Evolutionary conservation across 2,797 vertebrate genomes (phyloP).

Genomic region (Manis javanica): DNA sequence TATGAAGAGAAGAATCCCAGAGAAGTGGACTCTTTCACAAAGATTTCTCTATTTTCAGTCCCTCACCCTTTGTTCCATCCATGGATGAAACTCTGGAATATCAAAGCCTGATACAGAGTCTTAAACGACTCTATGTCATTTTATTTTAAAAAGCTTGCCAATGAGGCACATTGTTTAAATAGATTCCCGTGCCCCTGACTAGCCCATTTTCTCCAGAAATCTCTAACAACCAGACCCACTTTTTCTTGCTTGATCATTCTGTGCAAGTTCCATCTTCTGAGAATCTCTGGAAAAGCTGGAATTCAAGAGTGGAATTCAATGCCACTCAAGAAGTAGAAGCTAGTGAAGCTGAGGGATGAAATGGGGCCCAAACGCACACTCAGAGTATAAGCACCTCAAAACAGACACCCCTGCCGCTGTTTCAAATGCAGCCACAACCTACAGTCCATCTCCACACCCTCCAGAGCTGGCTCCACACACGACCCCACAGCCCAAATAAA

Average conservation of each 20-base stretch:
- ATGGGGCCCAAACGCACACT: not conserved
- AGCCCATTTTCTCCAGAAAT: constrained; percentile 35
- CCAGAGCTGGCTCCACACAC: not conserved
- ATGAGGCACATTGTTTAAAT: not conserved
- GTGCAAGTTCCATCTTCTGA: not conserved
- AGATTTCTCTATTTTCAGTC: not conserved
- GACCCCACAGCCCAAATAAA: not conserved
- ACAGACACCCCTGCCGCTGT: not conserved
- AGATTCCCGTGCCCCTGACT: not conserved
- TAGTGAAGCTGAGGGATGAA: not conserved
- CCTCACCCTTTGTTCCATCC: not conserved
- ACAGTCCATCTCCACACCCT: not conserved
- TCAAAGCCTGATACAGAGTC: not conserved
- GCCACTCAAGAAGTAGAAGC: not conserved
- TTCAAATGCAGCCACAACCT: constrained; percentile 36
- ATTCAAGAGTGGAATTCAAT: not conserved
- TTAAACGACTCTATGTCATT: not conserved
- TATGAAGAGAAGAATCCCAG: not conserved
- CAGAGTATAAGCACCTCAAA: constrained; percentile 30
- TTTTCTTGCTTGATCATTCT: not conserved
- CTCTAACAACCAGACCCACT: not conserved
- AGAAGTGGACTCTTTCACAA: not conserved
- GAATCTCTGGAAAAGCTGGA: not conserved
- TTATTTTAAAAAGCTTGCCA: constrained; percentile 28
- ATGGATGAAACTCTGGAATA: not conserved